Percentiles rank a stretch among this genome's conserved stretches.
These are phyloP conservation scores for Torymus aiolomorphi DNA, from an alignment of 2,888 invertebrate genomes.

Conservation along the genomic window DNA sequence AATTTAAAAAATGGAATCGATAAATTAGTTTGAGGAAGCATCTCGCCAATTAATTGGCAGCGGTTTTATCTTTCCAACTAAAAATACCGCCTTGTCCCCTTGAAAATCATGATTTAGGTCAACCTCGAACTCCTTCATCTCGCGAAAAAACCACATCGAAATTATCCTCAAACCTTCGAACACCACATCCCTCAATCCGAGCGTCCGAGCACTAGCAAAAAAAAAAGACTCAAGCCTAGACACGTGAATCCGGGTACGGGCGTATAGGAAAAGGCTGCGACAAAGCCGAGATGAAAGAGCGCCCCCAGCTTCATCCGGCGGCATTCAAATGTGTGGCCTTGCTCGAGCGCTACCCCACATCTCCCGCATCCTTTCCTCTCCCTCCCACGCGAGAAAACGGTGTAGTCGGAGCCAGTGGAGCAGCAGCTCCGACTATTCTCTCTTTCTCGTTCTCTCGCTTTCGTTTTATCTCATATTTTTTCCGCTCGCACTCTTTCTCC, in stretches of 20 bases:
- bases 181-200: not conserved
- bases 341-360: conserved; percentile 67
- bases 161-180: not conserved
- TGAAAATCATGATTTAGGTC: too few species aligned
- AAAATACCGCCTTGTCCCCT: too few species aligned
- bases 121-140: too few species aligned
- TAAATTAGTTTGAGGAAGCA: too few species aligned
- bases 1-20: too few species aligned
- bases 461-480: conserved; percentile 58
- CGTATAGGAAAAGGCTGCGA: conserved; percentile 54
- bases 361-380: conserved; percentile 66
- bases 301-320: conserved; percentile 64
- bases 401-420: conserved; percentile 15
- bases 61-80: too few species aligned
- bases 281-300: conserved; percentile 70
- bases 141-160: not conserved
- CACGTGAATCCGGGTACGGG: conserved; percentile 34
- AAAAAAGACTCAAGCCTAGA: not conserved
- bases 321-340: conserved; percentile 73
- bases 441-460: not conserved
- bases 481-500: too few species aligned
- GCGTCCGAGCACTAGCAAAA: not conserved
- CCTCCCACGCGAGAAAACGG: conserved; percentile 36
- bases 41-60: too few species aligned
- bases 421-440: not conserved